These are phyloP conservation scores for Temnothorax nylanderi DNA, from an alignment of 1,140 invertebrate species.

Conservation along the genomic window DNA sequence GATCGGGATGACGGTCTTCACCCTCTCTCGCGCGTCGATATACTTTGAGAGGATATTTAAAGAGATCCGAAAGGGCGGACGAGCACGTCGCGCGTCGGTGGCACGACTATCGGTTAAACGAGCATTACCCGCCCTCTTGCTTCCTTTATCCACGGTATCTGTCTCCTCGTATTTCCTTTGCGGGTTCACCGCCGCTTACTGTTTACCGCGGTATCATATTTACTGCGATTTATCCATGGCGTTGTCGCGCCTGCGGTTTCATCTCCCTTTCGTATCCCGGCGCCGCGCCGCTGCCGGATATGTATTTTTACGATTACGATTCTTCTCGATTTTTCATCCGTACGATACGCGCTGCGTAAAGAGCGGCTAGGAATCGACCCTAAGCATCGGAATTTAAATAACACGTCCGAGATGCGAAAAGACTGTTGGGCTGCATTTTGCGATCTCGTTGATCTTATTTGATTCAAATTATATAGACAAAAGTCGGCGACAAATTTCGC, in stretches of 20 bases:
- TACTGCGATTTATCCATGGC: slow-evolving; percentile 28
- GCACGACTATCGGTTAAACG: slow-evolving; percentile 38
- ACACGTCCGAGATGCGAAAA: not conserved
- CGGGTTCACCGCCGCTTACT: slow-evolving; percentile 37
- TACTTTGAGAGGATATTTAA: slow-evolving; percentile 47
- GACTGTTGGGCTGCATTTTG: not conserved
- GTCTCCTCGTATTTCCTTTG: slow-evolving; percentile 45
- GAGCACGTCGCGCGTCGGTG: not conserved
- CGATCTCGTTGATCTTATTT: not conserved
- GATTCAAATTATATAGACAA: not conserved
- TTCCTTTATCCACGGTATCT: not conserved
- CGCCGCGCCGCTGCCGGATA: not conserved
- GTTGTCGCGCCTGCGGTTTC: slow-evolving; percentile 33
- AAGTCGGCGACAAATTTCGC: not conserved
- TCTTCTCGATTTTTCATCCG: not conserved
- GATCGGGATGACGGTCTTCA: not conserved
- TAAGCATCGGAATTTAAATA: not conserved
- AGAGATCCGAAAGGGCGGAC: slow-evolving; percentile 34
- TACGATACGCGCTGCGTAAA: not conserved
- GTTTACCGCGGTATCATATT: slow-evolving; percentile 53
- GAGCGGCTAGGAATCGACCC: not conserved
- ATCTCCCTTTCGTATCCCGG: not conserved
- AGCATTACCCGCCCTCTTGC: not conserved
- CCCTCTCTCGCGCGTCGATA: not conserved
- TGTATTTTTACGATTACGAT: slow-evolving; percentile 33